Evolutionary conservation across 2,113 vertebrate genomes (phyloP).

Genomic region (Tauraco erythrolophus): DNA sequence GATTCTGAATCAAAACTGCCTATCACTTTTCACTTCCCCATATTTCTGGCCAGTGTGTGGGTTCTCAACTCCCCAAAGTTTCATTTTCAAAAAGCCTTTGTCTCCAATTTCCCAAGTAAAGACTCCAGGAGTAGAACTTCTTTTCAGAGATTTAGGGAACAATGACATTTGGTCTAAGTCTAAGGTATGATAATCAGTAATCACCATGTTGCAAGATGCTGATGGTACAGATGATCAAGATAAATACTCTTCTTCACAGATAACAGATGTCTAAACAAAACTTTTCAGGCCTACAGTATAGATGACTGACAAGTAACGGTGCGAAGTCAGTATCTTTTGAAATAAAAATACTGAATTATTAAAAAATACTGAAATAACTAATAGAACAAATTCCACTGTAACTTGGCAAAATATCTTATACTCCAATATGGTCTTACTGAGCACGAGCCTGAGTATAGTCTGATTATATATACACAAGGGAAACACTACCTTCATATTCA

Average conservation of each 20-base stretch:
- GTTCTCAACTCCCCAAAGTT: background rate
- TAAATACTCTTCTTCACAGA: background rate
- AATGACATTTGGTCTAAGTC: background rate
- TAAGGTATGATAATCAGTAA: background rate
- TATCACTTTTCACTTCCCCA: background rate
- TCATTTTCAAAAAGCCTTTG: background rate
- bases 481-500: background rate
- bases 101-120: rapidly evolving
- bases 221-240: background rate
- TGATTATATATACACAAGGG: background rate
- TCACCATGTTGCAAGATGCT: background rate
- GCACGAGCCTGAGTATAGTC: background rate
- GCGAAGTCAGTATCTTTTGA: background rate
- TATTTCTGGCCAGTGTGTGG: background rate
- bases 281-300: background rate
- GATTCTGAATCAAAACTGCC: background rate
- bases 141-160: background rate
- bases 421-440: background rate
- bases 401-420: background rate
- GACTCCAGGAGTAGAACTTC: background rate
- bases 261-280: background rate
- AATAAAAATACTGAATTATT: background rate
- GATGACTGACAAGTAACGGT: background rate
- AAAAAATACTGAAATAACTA: background rate
- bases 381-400: background rate